phyloP scores from a whole-genome alignment of 2,888 invertebrate species.

The Strigamia transsilvanica region DNA sequence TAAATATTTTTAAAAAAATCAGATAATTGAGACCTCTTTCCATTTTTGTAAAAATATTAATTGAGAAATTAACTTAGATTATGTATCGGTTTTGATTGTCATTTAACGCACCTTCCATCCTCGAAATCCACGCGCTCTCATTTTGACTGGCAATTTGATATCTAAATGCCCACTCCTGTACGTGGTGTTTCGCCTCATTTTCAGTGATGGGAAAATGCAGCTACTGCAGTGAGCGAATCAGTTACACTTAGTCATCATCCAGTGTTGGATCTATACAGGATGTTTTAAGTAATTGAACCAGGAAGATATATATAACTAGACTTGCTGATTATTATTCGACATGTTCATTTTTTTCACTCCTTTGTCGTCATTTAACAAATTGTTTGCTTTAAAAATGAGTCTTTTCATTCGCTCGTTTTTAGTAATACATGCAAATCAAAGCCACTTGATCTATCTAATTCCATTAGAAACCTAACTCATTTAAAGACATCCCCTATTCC shows the following conservation, averaged over 20 bases:
- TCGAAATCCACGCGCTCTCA: conserved; percentile 52
- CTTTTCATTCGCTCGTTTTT: neutral
- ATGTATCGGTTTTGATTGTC: neutral
- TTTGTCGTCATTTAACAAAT: conserved; percentile 6
- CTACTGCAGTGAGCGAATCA: neutral
- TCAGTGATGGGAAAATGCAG: neutral
- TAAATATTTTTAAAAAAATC: neutral
- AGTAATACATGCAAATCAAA: neutral
- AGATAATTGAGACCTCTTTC: neutral
- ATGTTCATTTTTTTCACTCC: conserved; percentile 1
- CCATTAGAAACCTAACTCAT: neutral
- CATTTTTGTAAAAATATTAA: neutral
- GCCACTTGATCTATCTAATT: neutral
- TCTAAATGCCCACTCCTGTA: conserved; percentile 55
- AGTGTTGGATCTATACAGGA: neutral
- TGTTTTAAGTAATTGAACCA: conserved; percentile 34
- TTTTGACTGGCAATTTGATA: conserved; percentile 56
- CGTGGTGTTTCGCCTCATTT: neutral
- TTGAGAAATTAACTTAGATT: neutral
- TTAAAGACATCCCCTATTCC: neutral
- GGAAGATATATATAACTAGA: conserved; percentile 11
- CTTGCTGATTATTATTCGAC: neutral
- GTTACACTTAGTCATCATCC: neutral
- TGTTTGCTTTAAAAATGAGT: neutral
- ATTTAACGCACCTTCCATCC: conserved; percentile 55